Evolutionary conservation across 2,797 vertebrate genomes (phyloP), one percentile per base, ranked within the genome.

Genomic region (Chromobotia macracanthus): DNA sequence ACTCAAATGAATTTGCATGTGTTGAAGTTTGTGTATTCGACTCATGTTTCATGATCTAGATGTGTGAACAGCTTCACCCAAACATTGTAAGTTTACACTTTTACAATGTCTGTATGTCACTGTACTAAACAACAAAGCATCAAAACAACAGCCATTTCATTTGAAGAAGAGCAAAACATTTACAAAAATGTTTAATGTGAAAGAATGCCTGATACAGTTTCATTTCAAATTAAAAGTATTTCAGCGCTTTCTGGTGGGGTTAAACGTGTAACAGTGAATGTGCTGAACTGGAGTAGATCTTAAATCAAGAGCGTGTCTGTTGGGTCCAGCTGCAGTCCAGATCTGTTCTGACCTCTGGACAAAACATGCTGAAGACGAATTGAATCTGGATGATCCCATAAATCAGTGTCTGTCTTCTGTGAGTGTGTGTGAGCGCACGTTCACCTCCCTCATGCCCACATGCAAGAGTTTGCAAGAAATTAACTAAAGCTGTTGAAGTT

Each of bases 361-460:
- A 23, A 48, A 64, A 55, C 44, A 53, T 53, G 72, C 63, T 25
- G 55, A 60, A 73, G 82, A 87, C 85, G 83, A 84, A 86, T 84
- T 84, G 75, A 63, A 85, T 83, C 81, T 71, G 80, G 58, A 82
- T 74, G 74, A 88, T 82, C 79, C 73, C 72, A 48, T 81, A 51
- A 51, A 86, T 89, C 87, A 87, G 28, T 23, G 28, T 46, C 50
- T 48, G 55, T 63, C 66, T 63, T 35, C 67, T 31, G 19, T 28
- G 63, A 5, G 28, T 9, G 55, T 28, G 66, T 61, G 67, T 75
- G 3, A 4, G 31, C 16, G 21, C 1, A 21, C 13, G 3, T 60
- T 18, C 53, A 9, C 15, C 16, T 58, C 68, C n/a, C 68, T 72
- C 19, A 48, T 35, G 48, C 50, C 41, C 71, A 48, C 75, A 51